These are phyloP conservation scores for Centropyge bicolor DNA, from an alignment of 2,797 vertebrate species.

Conservation along the genomic window DNA sequence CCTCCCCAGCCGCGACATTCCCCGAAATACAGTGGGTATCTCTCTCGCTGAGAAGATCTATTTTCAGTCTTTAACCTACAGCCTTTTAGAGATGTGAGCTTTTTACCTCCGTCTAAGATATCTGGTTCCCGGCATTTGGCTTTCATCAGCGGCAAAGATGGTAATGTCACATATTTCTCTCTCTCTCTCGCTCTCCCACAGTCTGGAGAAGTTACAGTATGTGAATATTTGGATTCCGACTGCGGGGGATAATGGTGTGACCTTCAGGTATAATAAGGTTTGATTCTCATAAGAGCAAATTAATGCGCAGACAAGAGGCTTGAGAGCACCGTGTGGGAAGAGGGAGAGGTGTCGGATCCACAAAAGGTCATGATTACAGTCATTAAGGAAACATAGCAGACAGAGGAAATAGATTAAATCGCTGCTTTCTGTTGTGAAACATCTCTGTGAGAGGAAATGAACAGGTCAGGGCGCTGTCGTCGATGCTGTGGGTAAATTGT, in stretches of 20 bases:
- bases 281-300: slow-evolving; percentile 72
- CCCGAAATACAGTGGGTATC: slow-evolving; percentile 52
- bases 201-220: slow-evolving; percentile 19
- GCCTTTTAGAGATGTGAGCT: slow-evolving; percentile 47
- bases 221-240: slow-evolving; percentile 48
- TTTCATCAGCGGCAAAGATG: slow-evolving; percentile 15
- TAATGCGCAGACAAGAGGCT: slow-evolving; percentile 66
- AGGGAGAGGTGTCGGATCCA: slow-evolving; percentile 48
- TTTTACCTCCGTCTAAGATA: slow-evolving; percentile 52
- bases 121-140: slow-evolving; percentile 11
- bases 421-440: slow-evolving; percentile 33
- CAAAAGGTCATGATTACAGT: slow-evolving; percentile 71
- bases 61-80: slow-evolving; percentile 65
- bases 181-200: neutral
- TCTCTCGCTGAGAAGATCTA: slow-evolving; percentile 52
- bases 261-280: slow-evolving; percentile 70
- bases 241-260: slow-evolving; percentile 59
- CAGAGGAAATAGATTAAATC: slow-evolving; percentile 52
- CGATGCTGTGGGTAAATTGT: slow-evolving; percentile 5
- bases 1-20: slow-evolving; percentile 26
- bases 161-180: slow-evolving; percentile 10
- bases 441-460: slow-evolving; percentile 35
- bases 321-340: slow-evolving; percentile 44
- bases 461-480: slow-evolving; percentile 10
- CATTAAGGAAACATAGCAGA: slow-evolving; percentile 60